Conservation (phyloP, 2,797 vertebrate genomes). For the Pseudopleuronectes americanus region DNA sequence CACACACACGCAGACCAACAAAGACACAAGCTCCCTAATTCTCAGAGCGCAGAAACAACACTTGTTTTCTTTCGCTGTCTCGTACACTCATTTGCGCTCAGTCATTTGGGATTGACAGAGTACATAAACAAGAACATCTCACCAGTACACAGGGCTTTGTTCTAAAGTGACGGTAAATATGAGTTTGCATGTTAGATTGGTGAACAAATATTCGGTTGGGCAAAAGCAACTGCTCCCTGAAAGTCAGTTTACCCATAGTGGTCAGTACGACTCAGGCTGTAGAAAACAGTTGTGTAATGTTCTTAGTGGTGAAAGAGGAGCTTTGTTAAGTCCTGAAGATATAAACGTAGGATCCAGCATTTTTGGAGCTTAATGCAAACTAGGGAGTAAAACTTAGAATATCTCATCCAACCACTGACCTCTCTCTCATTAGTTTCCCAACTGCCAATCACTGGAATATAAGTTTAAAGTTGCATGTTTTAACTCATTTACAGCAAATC, state of each 20-base stretch:
- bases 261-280: not conserved
- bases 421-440: no score
- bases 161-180: not conserved
- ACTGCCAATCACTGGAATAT: not conserved
- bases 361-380: no score
- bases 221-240: not conserved
- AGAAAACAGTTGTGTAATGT: constrained; percentile 13
- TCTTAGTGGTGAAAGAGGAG: constrained; percentile 3
- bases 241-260: not conserved
- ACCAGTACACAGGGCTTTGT: constrained; percentile 6
- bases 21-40: constrained; percentile 72
- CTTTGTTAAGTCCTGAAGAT: not conserved
- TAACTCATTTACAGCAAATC: not conserved
- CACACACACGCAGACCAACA: constrained; percentile 74
- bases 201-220: constrained; percentile 6
- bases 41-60: constrained; percentile 64
- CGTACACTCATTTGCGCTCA: constrained; percentile 14
- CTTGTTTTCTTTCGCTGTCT: constrained; percentile 73
- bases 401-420: no score
- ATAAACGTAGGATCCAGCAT: not conserved
- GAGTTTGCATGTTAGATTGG: not conserved
- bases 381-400: no score
- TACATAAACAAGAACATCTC: constrained; percentile 18
- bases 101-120: constrained; percentile 37
- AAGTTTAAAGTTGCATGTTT: not conserved